Conservation (phyloP, 2,888 invertebrate species). For the Lysandra bellargus region DNA sequence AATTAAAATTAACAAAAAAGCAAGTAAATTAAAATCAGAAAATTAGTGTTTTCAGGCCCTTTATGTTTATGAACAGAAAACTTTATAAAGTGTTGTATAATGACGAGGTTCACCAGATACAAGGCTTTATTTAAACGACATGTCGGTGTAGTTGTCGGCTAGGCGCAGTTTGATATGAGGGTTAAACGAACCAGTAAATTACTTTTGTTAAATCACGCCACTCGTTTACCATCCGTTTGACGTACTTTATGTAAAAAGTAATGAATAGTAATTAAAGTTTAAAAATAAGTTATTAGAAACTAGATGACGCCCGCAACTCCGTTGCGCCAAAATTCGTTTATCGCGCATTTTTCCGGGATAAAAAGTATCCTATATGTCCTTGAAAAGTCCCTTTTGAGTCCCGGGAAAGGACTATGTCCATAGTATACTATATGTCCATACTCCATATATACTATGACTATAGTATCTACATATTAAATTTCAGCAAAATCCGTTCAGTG, state of each 20-base stretch:
- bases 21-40: neutral
- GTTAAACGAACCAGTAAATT: slow-evolving; percentile 20
- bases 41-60: neutral
- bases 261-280: neutral
- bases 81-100: neutral
- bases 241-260: neutral
- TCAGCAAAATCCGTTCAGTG: no score
- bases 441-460: no score
- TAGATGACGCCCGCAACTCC: no score
- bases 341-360: no score
- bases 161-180: slow-evolving; percentile 16
- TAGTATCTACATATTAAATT: no score
- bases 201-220: slow-evolving; percentile 21
- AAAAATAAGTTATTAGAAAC: neutral
- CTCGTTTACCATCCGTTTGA: neutral
- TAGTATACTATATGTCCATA: no score
- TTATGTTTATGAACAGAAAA: neutral
- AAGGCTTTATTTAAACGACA: slow-evolving; percentile 4
- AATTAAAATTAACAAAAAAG: neutral
- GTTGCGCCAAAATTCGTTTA: no score
- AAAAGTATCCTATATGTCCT: no score
- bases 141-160: neutral
- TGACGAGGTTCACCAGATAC: neutral
- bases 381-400: no score
- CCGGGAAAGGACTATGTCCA: no score